These are phyloP conservation scores for Barbus barbus DNA, from an alignment of 2,113 vertebrate genomes.

Conservation along the genomic window DNA sequence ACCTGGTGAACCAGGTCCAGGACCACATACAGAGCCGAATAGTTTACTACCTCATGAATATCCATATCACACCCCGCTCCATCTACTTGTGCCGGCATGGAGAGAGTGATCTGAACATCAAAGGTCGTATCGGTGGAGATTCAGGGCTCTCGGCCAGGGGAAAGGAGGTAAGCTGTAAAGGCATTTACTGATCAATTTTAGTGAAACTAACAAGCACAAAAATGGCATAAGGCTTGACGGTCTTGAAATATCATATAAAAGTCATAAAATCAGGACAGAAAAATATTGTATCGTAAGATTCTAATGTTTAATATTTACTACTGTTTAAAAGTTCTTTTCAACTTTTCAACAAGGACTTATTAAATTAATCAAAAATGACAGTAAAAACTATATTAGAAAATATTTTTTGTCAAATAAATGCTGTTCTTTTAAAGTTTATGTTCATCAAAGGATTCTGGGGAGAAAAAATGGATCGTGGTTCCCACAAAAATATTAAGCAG, in stretches of 20 bases:
- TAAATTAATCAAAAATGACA: too few relatives aligned
- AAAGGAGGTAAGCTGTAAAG: slow-evolving; percentile 73
- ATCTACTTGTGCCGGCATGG: slow-evolving; percentile 98
- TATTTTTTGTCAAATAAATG: too few relatives aligned
- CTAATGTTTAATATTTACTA: too few relatives aligned
- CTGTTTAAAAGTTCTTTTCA: too few relatives aligned
- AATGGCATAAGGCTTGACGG: too few relatives aligned
- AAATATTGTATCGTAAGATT: neutral
- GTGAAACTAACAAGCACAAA: neutral
- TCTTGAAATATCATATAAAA: neutral
- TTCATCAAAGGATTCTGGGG: too few relatives aligned
- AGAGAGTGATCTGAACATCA: slow-evolving; percentile 94
- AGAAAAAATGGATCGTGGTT: too few relatives aligned
- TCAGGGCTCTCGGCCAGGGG: slow-evolving; percentile 87
- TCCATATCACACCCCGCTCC: slow-evolving; percentile 94
- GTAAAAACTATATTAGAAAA: too few relatives aligned
- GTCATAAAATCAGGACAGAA: neutral
- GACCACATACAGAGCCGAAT: slow-evolving; percentile 99
- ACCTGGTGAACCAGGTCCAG: slow-evolving; percentile 91
- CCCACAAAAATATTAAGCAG: too few relatives aligned
- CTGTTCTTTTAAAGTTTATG: too few relatives aligned
- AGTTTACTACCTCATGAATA: slow-evolving; percentile 99
- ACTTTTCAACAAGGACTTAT: too few relatives aligned
- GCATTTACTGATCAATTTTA: neutral
- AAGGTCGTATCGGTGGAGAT: slow-evolving; percentile 93